Conservation (phyloP, 1,140 invertebrate species). For the Drosophila parabipectinata region DNA sequence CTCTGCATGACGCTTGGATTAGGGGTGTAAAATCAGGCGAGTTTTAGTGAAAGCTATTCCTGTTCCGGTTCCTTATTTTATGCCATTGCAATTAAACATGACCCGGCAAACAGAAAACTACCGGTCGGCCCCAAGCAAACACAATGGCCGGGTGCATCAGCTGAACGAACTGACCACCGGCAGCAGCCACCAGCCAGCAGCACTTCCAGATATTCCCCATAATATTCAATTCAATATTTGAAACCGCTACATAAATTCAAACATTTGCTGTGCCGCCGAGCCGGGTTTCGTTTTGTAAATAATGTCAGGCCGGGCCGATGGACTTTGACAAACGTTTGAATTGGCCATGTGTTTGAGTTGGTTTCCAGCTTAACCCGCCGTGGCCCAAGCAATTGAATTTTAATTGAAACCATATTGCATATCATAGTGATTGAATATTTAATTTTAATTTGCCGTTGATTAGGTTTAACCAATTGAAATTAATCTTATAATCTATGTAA, state of each 20-base stretch:
- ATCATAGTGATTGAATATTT: slow-evolving; percentile 2
- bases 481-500: slow-evolving; percentile 1
- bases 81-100: slow-evolving; percentile 53
- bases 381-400: slow-evolving; percentile 8
- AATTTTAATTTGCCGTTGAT: slow-evolving; percentile 10
- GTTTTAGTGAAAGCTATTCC: slow-evolving; percentile 1
- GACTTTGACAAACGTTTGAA: slow-evolving; percentile 46
- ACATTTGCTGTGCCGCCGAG: slow-evolving; percentile 62
- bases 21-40: slow-evolving; percentile 14
- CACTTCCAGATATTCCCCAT: slow-evolving; percentile 62
- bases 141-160: slow-evolving; percentile 24
- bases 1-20: slow-evolving; percentile 36
- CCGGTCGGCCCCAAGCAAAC: slow-evolving; percentile 33
- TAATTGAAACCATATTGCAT: slow-evolving; percentile 6
- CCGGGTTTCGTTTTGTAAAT: slow-evolving; percentile 62
- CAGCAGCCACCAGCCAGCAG: neutral
- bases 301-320: slow-evolving; percentile 33
- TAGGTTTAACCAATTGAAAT: slow-evolving; percentile 10
- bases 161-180: slow-evolving; percentile 30
- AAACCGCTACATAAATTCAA: slow-evolving; percentile 82
- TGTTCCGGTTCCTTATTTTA: slow-evolving; percentile 1
- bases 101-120: slow-evolving; percentile 32
- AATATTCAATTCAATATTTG: slow-evolving; percentile 84
- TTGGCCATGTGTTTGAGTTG: slow-evolving; percentile 15
- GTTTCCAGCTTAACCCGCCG: slow-evolving; percentile 15